Base-by-base conservation (phyloP, 2,113 vertebrate genomes). In the Lates calcarifer region DNA sequence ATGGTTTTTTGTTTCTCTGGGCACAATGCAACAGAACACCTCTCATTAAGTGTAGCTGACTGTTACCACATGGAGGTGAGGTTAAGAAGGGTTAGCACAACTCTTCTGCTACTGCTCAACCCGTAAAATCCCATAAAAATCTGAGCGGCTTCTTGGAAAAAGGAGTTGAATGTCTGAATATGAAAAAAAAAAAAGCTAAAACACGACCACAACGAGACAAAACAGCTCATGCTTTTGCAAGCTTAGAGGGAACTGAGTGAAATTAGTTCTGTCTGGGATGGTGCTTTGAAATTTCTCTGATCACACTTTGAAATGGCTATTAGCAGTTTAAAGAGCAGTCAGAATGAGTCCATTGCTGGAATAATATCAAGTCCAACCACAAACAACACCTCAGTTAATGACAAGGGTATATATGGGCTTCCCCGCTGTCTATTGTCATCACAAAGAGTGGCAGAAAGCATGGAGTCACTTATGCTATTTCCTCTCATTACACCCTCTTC, bases 401-500 rank as follows among this genome's bases (percentile, higher is more conserved):
- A 37, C 20, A 18, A 5, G 28, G 17, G 3, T 55, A 6, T 26
- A 29, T 15, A 51, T n/a, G 47, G 18, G 65, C 45, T 51, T 45
- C 75, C 45, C 64, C 43, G 22, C 13, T n/a, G 24, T 82, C 77
- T 81, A 84, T 81, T 88, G 79, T 86, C 81, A 74, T 87, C 43
- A 78, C 55, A 49, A 12, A 41, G 45, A 79, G 65, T 82, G 68
- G 66, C 83, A 73, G 67, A 85, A 87, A 51, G 87, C 86, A 92
- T 90, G 81, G 79, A 90, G 87, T 85, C 88, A 69, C 60, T 91
- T 90, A 89, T 84, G 77, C 76, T 79, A 87, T 90, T 93, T 87
- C 84, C 89, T 86, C 64, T 92, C 91, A 92, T 91, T 93, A 88
- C 89, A 85, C 64, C 76, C 81, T 88, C 85, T 79, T 91, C 83